These are phyloP conservation scores for Pangasius macronema DNA, from an alignment of 2,797 vertebrate species.

Conservation along the genomic window DNA sequence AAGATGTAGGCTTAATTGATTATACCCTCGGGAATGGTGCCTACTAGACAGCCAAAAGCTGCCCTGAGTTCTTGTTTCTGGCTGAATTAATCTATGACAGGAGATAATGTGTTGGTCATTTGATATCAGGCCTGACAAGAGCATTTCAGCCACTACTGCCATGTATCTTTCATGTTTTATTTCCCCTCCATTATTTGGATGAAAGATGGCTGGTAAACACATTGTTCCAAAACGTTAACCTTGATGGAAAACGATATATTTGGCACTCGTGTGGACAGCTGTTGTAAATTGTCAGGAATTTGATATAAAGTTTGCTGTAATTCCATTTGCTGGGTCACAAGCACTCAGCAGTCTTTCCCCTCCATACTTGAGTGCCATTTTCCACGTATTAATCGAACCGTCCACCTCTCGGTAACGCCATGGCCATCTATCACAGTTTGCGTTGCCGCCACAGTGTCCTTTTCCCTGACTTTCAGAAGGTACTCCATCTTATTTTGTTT, in stretches of 20 bases:
- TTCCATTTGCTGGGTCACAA: constrained; percentile 68
- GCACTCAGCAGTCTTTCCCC: constrained; percentile 66
- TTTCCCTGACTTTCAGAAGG: constrained; percentile 78
- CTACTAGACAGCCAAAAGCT: constrained; percentile 29
- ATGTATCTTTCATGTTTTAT: constrained; percentile 43
- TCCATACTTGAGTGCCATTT: constrained; percentile 71
- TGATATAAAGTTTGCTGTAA: constrained; percentile 68
- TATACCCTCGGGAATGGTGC: constrained; percentile 56
- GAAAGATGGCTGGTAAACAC: constrained; percentile 72
- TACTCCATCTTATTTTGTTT: constrained; percentile 80
- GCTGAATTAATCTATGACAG: constrained; percentile 44
- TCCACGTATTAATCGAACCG: constrained; percentile 74
- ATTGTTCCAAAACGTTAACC: constrained; percentile 67
- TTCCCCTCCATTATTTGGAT: constrained; percentile 60
- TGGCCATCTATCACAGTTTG: constrained; percentile 77
- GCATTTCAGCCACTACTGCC: constrained; percentile 35
- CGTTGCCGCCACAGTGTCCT: constrained; percentile 68
- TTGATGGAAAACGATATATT: constrained; percentile 76
- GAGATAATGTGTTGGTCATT: constrained; percentile 47
- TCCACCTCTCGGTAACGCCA: constrained; percentile 60
- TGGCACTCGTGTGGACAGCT: constrained; percentile 70
- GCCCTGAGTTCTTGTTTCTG: constrained; percentile 29
- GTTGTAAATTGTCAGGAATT: constrained; percentile 70
- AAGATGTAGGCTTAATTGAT: constrained; percentile 75
- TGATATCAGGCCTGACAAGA: constrained; percentile 44